Conservation (phyloP, 2,113 vertebrate species). For the Oreamnos americanus region DNA sequence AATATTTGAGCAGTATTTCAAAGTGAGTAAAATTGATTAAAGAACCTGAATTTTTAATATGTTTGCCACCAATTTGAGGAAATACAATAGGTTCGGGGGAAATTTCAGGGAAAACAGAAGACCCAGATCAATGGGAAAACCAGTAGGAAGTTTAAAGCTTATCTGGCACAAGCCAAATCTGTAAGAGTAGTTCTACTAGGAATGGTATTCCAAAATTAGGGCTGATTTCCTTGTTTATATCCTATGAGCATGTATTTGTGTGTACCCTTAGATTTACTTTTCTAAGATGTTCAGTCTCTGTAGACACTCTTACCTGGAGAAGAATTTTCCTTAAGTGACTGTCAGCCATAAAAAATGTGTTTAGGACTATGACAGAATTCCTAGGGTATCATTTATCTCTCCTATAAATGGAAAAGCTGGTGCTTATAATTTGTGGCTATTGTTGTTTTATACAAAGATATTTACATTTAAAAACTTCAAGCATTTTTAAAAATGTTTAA, state of each 20-base stretch:
- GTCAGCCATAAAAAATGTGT: not conserved
- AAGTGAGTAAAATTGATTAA: not conserved
- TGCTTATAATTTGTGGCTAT: not conserved
- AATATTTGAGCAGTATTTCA: not conserved
- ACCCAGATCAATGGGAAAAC: not conserved
- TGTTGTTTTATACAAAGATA: not conserved
- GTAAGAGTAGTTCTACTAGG: rapidly evolving
- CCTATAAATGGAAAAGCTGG: not conserved
- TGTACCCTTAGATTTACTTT: not conserved
- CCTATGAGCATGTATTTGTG: rapidly evolving
- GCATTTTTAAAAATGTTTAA: not conserved
- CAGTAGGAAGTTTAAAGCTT: not conserved
- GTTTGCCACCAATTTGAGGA: not conserved
- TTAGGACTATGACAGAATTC: not conserved
- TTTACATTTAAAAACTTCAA: not conserved
- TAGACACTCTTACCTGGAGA: not conserved
- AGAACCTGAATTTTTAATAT: not conserved
- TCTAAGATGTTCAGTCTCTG: not conserved
- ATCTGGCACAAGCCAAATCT: not conserved
- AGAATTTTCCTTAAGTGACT: not conserved
- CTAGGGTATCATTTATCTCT: not conserved
- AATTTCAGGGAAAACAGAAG: not conserved
- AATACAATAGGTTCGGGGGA: not conserved
- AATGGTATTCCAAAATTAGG: not conserved
- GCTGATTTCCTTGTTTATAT: rapidly evolving